These are phyloP conservation scores for Antheraea assamensis DNA, from an alignment of 2,888 invertebrate species.

Conservation along the genomic window DNA sequence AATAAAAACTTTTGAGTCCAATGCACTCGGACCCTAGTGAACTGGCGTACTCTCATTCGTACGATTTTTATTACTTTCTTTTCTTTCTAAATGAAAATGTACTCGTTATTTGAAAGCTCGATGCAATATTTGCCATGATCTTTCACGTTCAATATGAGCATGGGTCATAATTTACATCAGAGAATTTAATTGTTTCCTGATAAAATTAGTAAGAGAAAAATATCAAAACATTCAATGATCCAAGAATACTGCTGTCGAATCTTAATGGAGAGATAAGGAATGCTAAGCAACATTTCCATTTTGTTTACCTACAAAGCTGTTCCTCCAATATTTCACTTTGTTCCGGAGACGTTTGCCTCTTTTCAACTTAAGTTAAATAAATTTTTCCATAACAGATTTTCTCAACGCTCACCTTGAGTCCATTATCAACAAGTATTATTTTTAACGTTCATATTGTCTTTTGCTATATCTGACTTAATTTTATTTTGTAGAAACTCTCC, in stretches of 20 bases:
- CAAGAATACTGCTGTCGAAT: conserved; percentile 48
- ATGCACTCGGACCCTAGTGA: conserved; percentile 6
- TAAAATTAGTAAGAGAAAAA: conserved; percentile 2
- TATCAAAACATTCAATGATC: conserved; percentile 19
- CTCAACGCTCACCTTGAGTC: conserved; percentile 58
- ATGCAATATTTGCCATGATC: neutral
- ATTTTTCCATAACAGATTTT: conserved; percentile 76
- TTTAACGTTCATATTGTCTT: conserved; percentile 59
- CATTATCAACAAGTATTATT: conserved; percentile 42
- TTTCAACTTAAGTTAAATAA: conserved; percentile 75
- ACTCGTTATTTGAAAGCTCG: neutral
- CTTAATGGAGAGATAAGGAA: conserved; percentile 67
- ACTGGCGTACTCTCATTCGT: neutral
- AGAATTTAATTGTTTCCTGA: conserved; percentile 1
- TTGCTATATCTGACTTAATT: conserved; percentile 26
- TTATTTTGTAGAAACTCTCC: neutral
- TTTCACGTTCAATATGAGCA: neutral
- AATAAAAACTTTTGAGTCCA: conserved; percentile 49
- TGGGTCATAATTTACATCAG: neutral
- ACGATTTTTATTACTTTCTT: neutral
- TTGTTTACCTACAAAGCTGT: conserved; percentile 58
- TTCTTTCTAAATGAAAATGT: neutral
- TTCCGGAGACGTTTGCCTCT: conserved; percentile 61
- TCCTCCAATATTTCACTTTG: conserved; percentile 68
- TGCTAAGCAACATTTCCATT: conserved; percentile 55